These are phyloP conservation scores for Diarsia dahlii DNA, from an alignment of 2,888 invertebrate genomes.

Conservation along the genomic window DNA sequence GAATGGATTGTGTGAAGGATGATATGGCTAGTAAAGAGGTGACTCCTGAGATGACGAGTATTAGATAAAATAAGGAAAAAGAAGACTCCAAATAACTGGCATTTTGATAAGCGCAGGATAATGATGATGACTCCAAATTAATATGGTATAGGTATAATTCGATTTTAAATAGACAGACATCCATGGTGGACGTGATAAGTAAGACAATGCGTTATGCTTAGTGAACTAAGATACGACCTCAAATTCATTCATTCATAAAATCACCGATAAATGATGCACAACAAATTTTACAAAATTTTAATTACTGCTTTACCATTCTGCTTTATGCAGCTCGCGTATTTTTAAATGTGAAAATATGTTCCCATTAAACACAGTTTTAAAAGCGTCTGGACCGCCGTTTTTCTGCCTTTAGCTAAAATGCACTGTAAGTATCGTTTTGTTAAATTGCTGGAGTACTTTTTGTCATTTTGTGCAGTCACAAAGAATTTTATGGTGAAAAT, in stretches of 20 bases:
- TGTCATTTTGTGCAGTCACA: background rate
- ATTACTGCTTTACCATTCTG: background rate
- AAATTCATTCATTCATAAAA: background rate
- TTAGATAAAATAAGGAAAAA: too few relatives aligned
- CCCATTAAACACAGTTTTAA: conserved; percentile 6
- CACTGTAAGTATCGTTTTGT: conserved; percentile 2
- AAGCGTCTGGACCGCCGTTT: background rate
- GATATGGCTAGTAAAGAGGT: too few relatives aligned
- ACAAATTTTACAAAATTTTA: background rate
- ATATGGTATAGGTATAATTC: background rate
- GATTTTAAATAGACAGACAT: background rate
- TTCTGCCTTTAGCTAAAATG: conserved; percentile 12
- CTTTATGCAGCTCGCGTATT: background rate
- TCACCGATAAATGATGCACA: conserved; percentile 3
- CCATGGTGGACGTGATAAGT: too few relatives aligned
- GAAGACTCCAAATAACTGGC: too few relatives aligned
- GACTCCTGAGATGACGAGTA: too few relatives aligned
- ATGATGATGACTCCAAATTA: too few relatives aligned
- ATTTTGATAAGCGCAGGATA: too few relatives aligned
- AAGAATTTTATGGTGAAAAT: background rate
- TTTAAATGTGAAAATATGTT: conserved; percentile 11
- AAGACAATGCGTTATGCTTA: too few relatives aligned
- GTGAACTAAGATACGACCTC: background rate
- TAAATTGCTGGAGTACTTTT: background rate
- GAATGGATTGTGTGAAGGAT: too few relatives aligned